Evolutionary conservation across 1,140 invertebrate genomes (phyloP), one percentile per base, ranked within the genome.

Genomic region (Vollenhovia emeryi): DNA sequence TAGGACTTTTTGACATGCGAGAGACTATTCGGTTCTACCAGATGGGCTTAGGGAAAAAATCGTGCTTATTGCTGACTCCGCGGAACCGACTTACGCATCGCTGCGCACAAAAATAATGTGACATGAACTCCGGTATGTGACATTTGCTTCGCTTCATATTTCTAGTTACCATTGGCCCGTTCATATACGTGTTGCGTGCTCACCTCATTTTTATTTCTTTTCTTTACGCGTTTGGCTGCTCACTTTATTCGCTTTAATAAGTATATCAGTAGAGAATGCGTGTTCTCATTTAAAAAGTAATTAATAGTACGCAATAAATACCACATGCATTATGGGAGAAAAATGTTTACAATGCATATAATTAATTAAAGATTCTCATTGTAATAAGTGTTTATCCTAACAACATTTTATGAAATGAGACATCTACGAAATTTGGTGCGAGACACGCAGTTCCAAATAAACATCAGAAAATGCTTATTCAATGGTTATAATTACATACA

Each of bases 41-140:
- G 69, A 60, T 76, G 76, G 75, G 48, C 74, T 69, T 86, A 82
- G 73, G 75, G 33, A 79, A 74, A 74, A 85, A 64, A 57, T 80
- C 79, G 45, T 73, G 88, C 91, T 91, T 93, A 93, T 93, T 93
- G 92, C 93, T 92, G 93, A 93, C 87, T 87, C 78, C 59, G 86
- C 89, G 73, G 24, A 21, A 89, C 89, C 87, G 89, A 85, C 85
- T 86, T 75, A 84, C 91, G 91, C 92, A 91, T 93, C 91, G 90
- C 80, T 91, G 92, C 89, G 74, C 92, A 85, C 91, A 91, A 92
- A 92, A 93, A 93, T 93, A 93, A 93, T 93, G 90, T 91, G 92
- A 93, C 91, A 92, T 79, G 89, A 89, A 86, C 85, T 62, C 86
- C 69, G 88, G 89, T 93, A 50, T 50, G 18, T 50, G 91, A 90